These are phyloP conservation scores for Lepetodrilus schrolli DNA, from an alignment of 2,888 invertebrate species.

Conservation along the genomic window DNA sequence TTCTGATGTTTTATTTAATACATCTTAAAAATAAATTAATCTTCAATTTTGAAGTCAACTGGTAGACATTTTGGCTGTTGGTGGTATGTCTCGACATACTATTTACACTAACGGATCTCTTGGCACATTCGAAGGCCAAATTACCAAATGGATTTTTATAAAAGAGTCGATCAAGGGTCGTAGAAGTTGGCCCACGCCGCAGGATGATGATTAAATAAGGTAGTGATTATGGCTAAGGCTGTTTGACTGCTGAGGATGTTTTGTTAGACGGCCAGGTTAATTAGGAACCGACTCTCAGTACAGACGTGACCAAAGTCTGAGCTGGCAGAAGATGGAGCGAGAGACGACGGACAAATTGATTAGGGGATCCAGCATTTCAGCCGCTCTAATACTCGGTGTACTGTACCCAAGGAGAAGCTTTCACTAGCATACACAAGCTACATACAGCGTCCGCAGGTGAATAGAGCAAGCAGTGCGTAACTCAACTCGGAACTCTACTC, in stretches of 20 bases:
- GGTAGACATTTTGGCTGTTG: too few relatives aligned
- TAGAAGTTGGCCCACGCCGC: background rate
- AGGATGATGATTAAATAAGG: background rate
- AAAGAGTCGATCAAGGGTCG: background rate
- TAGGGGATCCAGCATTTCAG: constrained; percentile 18
- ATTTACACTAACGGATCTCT: too few relatives aligned
- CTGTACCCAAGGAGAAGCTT: constrained; percentile 7
- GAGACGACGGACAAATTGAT: constrained; percentile 14
- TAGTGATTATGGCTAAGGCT: constrained; percentile 10
- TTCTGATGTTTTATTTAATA: too few relatives aligned
- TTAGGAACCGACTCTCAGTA: background rate
- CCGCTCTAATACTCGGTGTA: constrained; percentile 17
- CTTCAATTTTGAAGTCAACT: too few relatives aligned
- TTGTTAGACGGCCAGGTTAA: constrained; percentile 24
- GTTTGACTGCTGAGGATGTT: constrained; percentile 7
- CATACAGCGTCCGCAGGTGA: constrained; percentile 1
- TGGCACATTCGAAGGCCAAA: background rate
- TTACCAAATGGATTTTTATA: background rate
- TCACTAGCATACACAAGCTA: constrained; percentile 17
- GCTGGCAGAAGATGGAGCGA: too few relatives aligned
- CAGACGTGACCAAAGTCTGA: constrained; percentile 19
- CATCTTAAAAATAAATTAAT: too few relatives aligned
- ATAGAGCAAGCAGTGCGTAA: background rate
- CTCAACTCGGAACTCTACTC: too few relatives aligned
- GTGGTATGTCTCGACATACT: too few relatives aligned